Conservation (phyloP, 2,113 vertebrate genomes). For the Nibea coibor region DNA sequence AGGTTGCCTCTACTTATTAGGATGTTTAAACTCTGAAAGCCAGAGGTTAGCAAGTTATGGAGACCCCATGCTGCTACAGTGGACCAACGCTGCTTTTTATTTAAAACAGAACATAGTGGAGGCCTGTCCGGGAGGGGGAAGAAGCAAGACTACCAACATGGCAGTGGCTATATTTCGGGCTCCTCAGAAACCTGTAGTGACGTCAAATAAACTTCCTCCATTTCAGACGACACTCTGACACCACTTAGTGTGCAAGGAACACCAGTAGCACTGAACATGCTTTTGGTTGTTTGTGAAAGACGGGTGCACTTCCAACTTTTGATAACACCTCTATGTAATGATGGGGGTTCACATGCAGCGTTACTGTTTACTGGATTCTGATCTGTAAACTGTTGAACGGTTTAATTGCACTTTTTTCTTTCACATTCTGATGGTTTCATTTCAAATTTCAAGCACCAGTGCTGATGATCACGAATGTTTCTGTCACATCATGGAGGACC, state of each 20-base stretch:
- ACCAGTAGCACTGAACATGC: too few relatives aligned
- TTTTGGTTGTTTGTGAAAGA: too few relatives aligned
- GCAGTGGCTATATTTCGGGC: too few relatives aligned
- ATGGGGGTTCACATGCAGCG: background rate
- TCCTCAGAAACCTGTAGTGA: too few relatives aligned
- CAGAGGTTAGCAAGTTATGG: constrained; percentile 10
- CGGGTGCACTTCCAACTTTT: too few relatives aligned
- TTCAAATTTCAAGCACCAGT: background rate
- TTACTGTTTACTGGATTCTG: background rate
- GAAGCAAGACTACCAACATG: too few relatives aligned
- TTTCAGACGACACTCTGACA: too few relatives aligned
- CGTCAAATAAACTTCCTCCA: too few relatives aligned
- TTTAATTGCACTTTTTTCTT: background rate
- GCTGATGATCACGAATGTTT: background rate
- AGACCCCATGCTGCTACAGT: background rate
- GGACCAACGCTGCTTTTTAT: background rate
- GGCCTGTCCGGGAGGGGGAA: too few relatives aligned
- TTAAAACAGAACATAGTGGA: constrained; percentile 8
- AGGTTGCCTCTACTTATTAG: constrained; percentile 40
- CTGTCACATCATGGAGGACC: background rate
- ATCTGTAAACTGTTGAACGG: background rate
- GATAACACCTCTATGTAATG: background rate
- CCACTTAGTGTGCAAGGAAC: too few relatives aligned
- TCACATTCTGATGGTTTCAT: background rate
- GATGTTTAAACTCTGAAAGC: constrained; percentile 33